Conservation (phyloP, 2,797 vertebrate species). For the Acipenser ruthenus region DNA sequence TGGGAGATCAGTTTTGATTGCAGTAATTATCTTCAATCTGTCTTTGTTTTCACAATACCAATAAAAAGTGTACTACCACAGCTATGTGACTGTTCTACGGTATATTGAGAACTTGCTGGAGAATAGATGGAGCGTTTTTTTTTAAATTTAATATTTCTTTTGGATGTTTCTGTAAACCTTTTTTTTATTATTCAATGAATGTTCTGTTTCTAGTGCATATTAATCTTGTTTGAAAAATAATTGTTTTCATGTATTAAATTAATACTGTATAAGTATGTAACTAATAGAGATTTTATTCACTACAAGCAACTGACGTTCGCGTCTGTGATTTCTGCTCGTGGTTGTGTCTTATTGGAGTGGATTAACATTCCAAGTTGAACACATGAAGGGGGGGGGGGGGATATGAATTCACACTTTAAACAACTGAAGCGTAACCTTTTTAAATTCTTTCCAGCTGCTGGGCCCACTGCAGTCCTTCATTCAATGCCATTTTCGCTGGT, state of each 20-base stretch:
- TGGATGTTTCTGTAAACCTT: slow-evolving; percentile 44
- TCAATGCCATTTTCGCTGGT: too few relatives aligned
- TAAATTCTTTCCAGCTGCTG: too few relatives aligned
- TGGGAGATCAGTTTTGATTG: slow-evolving; percentile 53
- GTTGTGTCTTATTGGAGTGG: neutral
- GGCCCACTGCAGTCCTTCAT: too few relatives aligned
- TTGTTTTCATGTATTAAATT: slow-evolving; percentile 57
- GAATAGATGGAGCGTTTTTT: slow-evolving; percentile 44
- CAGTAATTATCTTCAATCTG: slow-evolving; percentile 43
- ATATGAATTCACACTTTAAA: too few relatives aligned
- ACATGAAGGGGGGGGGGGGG: too few relatives aligned
- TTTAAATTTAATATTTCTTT: slow-evolving; percentile 23
- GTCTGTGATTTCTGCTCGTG: slow-evolving; percentile 1
- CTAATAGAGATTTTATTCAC: slow-evolving; percentile 50
- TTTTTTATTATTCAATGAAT: slow-evolving; percentile 65
- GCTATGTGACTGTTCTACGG: slow-evolving; percentile 49
- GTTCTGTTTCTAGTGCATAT: slow-evolving; percentile 67
- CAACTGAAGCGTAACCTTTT: too few relatives aligned
- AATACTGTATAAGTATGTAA: slow-evolving; percentile 54
- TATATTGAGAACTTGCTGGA: slow-evolving; percentile 40
- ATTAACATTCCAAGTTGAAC: too few relatives aligned
- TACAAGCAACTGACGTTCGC: slow-evolving; percentile 27
- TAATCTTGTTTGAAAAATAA: slow-evolving; percentile 50
- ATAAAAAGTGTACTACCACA: slow-evolving; percentile 49
- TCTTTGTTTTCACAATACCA: slow-evolving; percentile 40